phyloP scores from a whole-genome alignment of 2,888 invertebrate species.

The Polydrusus pterygomalis region DNA sequence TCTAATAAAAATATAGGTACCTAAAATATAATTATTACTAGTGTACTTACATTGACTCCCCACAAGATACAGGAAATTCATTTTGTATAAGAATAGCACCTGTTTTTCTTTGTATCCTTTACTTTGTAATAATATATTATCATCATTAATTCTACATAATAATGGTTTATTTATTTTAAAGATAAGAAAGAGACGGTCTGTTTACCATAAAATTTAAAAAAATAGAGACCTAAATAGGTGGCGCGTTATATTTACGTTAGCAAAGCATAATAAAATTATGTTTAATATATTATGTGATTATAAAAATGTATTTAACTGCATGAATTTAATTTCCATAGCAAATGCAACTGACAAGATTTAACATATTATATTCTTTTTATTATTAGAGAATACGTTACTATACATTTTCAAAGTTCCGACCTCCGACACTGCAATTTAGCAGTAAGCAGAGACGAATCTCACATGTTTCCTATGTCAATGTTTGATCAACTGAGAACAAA shows the following conservation, averaged over 20 bases:
- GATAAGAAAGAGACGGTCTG: conserved; percentile 4
- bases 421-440: no score
- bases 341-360: no score
- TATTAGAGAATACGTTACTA: no score
- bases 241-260: not conserved
- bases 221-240: not conserved
- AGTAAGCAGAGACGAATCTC: no score
- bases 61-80: conserved; percentile 11
- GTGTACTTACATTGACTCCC: conserved; percentile 9
- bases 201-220: conserved; percentile 26
- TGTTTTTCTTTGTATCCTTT: not conserved
- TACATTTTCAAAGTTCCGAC: no score
- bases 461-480: no score
- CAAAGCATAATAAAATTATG: no score
- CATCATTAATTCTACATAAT: conserved; percentile 8
- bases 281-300: no score
- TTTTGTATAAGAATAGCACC: not conserved
- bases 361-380: no score
- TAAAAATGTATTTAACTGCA: no score
- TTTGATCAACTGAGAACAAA: no score
- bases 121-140: not conserved
- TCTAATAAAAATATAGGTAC: not conserved
- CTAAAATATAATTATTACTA: not conserved
- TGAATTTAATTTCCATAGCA: no score
- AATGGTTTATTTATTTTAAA: conserved; percentile 4